Base-by-base conservation (phyloP, 2,888 invertebrate species). In the Operophtera brumata region DNA sequence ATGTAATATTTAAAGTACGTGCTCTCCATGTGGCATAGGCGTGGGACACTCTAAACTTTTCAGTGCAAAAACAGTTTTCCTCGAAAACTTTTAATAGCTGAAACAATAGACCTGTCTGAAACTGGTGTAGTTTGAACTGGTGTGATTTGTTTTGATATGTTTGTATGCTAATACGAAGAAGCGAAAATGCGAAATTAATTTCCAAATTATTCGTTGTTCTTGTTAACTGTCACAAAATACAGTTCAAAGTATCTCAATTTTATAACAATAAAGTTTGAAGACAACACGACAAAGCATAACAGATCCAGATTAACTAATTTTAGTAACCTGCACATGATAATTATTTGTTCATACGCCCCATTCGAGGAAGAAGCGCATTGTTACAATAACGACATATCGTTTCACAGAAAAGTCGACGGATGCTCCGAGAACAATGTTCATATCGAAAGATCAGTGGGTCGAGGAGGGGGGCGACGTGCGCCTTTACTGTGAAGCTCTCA, bases 401-500 rank as follows among this genome's bases (percentile, higher is more conserved):
- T 85, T 80, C 74, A 64, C 91, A 94, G 94, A 93, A 73, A 93
- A 93, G 78, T 88, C 91, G 57, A 92, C 93, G 32, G 92, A 92
- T 69, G 85, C 90, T 47, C 93, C 93, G 44, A 88, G 90, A 80
- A 91, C 92, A 47, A 95, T 94, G 69, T 95, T 93, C 82, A 91
- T 91, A 62, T 94, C 94, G 10, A 86, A 90, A 63, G 92, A 94
- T 69, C 92, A 93, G 78, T 91, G 92, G 81, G 92, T 92, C 52
- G 90, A 91, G 52, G 84, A 93, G 56, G 94, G 93, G 7, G 91
- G 91, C 52, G 82, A 89, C n/a, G 87, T 93, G 30, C 89, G 95
- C 48, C 86, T 95, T 44, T 95, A 93, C 86, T 95, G 95, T 81
- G 95, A 95, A 83, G 95, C 94, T 41, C 94, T 95, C 71, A 93